These are phyloP conservation scores for Eupithecia tripunctaria DNA, from an alignment of 2,888 invertebrate species.

Conservation along the genomic window DNA sequence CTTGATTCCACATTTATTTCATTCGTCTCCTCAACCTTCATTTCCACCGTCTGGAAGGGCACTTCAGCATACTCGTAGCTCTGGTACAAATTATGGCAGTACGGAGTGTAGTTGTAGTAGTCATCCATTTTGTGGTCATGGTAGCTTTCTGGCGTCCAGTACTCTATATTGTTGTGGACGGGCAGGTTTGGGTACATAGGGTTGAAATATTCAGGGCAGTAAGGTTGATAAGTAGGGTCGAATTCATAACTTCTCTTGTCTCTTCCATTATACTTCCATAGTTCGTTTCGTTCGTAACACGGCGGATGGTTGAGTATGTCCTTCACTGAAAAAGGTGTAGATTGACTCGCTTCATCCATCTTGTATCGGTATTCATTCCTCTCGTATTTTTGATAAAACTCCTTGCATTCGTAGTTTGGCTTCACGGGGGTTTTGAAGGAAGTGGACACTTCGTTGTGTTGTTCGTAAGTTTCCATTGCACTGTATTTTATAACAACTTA, in stretches of 20 bases:
- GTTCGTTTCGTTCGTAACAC: conserved; percentile 67
- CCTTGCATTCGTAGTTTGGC: conserved; percentile 68
- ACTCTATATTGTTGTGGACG: conserved; percentile 67
- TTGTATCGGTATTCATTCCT: conserved; percentile 58
- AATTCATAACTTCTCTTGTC: conserved; percentile 63
- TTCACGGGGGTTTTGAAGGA: conserved; percentile 68
- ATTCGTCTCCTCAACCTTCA: conserved; percentile 51
- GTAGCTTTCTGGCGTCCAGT: conserved; percentile 70
- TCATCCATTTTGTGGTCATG: conserved; percentile 73
- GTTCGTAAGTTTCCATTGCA: conserved; percentile 73
- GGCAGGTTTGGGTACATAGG: conserved; percentile 68
- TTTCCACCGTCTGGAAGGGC: conserved; percentile 51
- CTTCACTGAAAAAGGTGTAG: conserved; percentile 77
- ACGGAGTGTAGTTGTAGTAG: conserved; percentile 71
- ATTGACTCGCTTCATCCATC: conserved; percentile 60
- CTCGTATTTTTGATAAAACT: conserved; percentile 55
- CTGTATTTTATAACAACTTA: conserved; percentile 47
- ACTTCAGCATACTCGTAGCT: conserved; percentile 63
- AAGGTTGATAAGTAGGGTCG: conserved; percentile 63
- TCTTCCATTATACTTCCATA: conserved; percentile 68
- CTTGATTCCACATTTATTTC: conserved; percentile 42
- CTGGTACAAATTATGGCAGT: conserved; percentile 72
- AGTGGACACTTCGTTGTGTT: conserved; percentile 72
- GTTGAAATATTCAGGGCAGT: conserved; percentile 68
- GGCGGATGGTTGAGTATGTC: conserved; percentile 74